Percentiles rank a stretch among this genome's conserved stretches.
Evolutionary conservation across 2,888 invertebrate species (phyloP).

Genomic region (Dolomedes plantarius): DNA sequence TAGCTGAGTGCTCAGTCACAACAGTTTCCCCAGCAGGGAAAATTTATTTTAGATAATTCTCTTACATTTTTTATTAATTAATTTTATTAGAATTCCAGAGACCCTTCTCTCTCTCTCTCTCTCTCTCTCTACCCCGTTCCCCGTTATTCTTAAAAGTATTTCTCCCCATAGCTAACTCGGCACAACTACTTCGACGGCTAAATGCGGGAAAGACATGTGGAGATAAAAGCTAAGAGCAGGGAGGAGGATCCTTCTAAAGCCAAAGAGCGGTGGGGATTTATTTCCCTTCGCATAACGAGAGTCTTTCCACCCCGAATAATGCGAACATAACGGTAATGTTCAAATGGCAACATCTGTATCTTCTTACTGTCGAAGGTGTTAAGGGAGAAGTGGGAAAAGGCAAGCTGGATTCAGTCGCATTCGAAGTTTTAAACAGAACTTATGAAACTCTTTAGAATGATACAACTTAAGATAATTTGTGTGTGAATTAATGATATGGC

Average conservation of each 20-base stretch:
- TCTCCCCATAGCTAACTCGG: not conserved
- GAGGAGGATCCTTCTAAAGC: not conserved
- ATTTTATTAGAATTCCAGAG: slow-evolving; percentile 8
- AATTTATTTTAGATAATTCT: slow-evolving; percentile 1
- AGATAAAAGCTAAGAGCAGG: slow-evolving; percentile 13
- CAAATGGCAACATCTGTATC: slow-evolving; percentile 11
- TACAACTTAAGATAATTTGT: too few species aligned
- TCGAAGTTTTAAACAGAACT: not conserved
- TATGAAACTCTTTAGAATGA: not conserved
- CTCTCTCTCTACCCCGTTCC: not conserved
- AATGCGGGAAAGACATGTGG: slow-evolving; percentile 6
- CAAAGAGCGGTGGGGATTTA: slow-evolving; percentile 4
- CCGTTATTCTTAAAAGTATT: not conserved
- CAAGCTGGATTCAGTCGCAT: not conserved
- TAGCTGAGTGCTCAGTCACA: too few species aligned
- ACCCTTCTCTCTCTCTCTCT: too few species aligned
- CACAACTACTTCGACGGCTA: not conserved
- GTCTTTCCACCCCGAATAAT: not conserved
- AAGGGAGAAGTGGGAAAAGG: not conserved
- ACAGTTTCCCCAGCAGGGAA: not conserved
- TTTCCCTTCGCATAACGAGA: not conserved
- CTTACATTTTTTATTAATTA: not conserved
- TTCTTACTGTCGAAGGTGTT: not conserved
- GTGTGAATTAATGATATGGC: too few species aligned
- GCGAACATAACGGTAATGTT: slow-evolving; percentile 12